These are phyloP conservation scores for Anorthoa munda DNA, from an alignment of 2,888 invertebrate species.

Conservation along the genomic window DNA sequence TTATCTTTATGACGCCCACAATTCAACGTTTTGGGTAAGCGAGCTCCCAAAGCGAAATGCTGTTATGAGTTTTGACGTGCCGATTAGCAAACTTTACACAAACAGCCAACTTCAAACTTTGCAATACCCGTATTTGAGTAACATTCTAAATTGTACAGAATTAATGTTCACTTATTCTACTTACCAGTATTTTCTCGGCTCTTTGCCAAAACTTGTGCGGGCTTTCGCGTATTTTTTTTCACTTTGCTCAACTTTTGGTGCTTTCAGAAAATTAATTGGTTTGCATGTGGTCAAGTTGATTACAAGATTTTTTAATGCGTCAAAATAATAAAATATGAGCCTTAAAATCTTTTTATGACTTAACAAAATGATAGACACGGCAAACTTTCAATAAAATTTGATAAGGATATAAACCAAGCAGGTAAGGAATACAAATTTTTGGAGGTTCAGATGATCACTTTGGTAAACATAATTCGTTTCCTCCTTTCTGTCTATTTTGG, in stretches of 20 bases:
- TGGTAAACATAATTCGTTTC: constrained; percentile 28
- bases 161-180: constrained; percentile 59
- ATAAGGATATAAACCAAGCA: neutral
- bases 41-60: constrained; percentile 55
- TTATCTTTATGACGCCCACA: constrained; percentile 68
- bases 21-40: constrained; percentile 61
- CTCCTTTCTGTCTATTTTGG: constrained; percentile 20
- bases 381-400: neutral
- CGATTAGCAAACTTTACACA: constrained; percentile 55
- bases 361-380: neutral
- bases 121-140: constrained; percentile 60
- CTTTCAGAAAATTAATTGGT: constrained; percentile 57
- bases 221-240: constrained; percentile 25
- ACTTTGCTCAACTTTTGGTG: constrained; percentile 47
- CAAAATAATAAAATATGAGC: neutral
- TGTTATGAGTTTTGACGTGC: constrained; percentile 55
- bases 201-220: constrained; percentile 58
- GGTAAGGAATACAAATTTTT: constrained; percentile 4
- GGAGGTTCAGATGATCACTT: constrained; percentile 8
- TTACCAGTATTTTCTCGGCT: constrained; percentile 57
- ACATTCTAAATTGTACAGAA: constrained; percentile 56
- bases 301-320: constrained; percentile 10
- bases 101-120: constrained; percentile 51
- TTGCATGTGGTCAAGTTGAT: constrained; percentile 26
- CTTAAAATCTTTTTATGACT: neutral